Conservation (phyloP, 2,888 invertebrate genomes). For the Spilosoma lubricipeda region DNA sequence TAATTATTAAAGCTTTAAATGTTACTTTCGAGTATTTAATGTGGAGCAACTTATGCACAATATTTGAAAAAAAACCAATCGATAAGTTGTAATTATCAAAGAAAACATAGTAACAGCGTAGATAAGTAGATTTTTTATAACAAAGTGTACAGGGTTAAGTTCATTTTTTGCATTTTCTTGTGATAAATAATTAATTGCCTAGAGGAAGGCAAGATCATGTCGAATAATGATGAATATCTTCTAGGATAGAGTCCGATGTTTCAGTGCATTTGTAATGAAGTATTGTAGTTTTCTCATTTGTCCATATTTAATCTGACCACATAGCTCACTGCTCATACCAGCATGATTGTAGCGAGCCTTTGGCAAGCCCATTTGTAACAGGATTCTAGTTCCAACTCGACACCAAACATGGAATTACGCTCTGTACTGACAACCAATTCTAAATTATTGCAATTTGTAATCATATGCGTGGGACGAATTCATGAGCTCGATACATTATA, state of each 20-base stretch:
- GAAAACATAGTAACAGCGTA: too few relatives aligned
- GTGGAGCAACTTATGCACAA: not conserved
- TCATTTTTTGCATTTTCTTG: not conserved
- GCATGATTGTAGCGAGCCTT: conserved; percentile 32
- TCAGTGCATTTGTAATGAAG: conserved; percentile 56
- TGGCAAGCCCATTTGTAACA: conserved; percentile 57
- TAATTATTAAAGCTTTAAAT: not conserved
- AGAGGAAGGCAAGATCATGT: not conserved
- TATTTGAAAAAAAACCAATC: too few relatives aligned
- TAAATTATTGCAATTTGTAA: conserved; percentile 64
- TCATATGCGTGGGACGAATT: conserved; percentile 59
- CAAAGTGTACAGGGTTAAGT: not conserved
- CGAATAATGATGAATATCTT: not conserved
- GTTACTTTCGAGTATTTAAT: not conserved
- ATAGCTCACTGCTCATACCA: conserved; percentile 30
- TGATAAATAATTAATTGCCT: not conserved
- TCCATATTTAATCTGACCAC: conserved; percentile 26
- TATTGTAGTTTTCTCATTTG: conserved; percentile 55
- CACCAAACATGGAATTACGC: conserved; percentile 45
- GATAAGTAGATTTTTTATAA: too few relatives aligned
- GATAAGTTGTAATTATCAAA: too few relatives aligned
- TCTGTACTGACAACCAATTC: conserved; percentile 54
- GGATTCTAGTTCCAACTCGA: conserved; percentile 48
- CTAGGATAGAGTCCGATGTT: not conserved
- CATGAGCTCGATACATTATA: conserved; percentile 60